Evolutionary conservation across 2,888 invertebrate genomes (phyloP), one percentile per base, ranked within the genome.

Genomic region (Dryocosmus kuriphilus): DNA sequence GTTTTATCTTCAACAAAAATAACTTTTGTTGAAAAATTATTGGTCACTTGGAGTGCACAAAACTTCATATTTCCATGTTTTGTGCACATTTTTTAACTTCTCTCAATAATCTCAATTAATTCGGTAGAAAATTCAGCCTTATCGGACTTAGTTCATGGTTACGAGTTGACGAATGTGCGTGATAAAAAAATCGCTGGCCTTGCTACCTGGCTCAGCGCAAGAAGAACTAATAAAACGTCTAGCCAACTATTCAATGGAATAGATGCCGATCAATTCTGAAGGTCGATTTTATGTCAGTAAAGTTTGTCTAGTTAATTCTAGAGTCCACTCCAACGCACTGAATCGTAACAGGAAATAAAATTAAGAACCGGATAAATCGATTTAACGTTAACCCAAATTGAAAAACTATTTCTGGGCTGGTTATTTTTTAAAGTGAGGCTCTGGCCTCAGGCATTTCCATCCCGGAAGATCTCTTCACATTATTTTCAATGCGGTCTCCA

Each of bases 211-310:
- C 30, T 65, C 22, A 51, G 41, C 19, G n/a, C 14, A 62, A 60
- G 32, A 75, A 75, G 75, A 27, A 41, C 3, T 30, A 57, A 27
- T 41, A 19, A 38, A 60, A 75, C 7, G 38, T 62, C n/a, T 62
- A 51, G 62, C 46, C 41, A 41, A 38, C 27, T 63, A 16, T 71
- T 71, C 30, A 71, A 71, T 71, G 30, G 51, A 67, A 46, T 46
- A 65, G 27, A 46, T 75, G 75, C 74, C 60, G 73, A 80, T 77
- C 57, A 77, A 61, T 78, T 77, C 62, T 75, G 77, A 78, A 81
- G 81, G 81, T 65, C 74, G 55, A 32, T 41, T 76, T 77, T 80
- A 80, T 80, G 80, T 27, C 30, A 55, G 75, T 77, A 74, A 67
- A 46, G 35, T n/a, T 71, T n/a, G 41, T 24, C 46, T 46, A 27